These are phyloP conservation scores for Diplosoma virens DNA, from an alignment of 23 tunicate species.

Conservation along the genomic window DNA sequence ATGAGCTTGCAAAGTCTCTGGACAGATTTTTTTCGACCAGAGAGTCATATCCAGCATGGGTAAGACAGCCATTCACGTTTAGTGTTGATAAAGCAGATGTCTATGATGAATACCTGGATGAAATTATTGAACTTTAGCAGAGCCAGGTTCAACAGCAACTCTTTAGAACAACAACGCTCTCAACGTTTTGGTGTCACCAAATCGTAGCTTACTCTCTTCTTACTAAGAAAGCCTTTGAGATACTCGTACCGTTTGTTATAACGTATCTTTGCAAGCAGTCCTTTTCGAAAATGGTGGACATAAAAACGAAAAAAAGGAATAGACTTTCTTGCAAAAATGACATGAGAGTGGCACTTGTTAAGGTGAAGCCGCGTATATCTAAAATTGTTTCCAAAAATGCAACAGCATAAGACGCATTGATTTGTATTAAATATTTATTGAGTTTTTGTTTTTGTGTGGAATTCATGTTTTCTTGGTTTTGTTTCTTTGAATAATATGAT, in stretches of 20 bases:
- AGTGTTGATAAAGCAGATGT: constrained; percentile 33
- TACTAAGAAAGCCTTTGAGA: constrained; percentile 49
- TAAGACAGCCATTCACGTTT: constrained; percentile 40
- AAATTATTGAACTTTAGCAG: constrained; percentile 33
- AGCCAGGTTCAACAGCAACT: constrained; percentile 42
- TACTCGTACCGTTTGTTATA: constrained; percentile 44
- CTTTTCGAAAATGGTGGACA: constrained; percentile 28
- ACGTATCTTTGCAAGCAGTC: constrained; percentile 35
- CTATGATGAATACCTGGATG: constrained; percentile 35
- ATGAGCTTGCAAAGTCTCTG: constrained; percentile 48
- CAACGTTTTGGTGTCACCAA: constrained; percentile 43
- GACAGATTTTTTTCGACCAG: constrained; percentile 28
- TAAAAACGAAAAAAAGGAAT: too few relatives aligned
- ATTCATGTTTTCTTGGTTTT: too few relatives aligned
- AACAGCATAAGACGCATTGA: too few relatives aligned
- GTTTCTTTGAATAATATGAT: too few relatives aligned
- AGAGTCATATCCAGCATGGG: constrained; percentile 43
- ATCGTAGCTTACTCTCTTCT: constrained; percentile 24
- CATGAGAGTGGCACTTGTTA: too few relatives aligned
- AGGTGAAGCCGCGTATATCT: too few relatives aligned
- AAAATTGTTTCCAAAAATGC: too few relatives aligned
- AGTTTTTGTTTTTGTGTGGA: too few relatives aligned
- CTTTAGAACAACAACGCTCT: constrained; percentile 36
- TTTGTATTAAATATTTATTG: too few relatives aligned
- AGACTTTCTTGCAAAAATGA: too few relatives aligned